phyloP scores from a whole-genome alignment of 2,113 vertebrate genomes.

The Eulemur rufifrons region DNA sequence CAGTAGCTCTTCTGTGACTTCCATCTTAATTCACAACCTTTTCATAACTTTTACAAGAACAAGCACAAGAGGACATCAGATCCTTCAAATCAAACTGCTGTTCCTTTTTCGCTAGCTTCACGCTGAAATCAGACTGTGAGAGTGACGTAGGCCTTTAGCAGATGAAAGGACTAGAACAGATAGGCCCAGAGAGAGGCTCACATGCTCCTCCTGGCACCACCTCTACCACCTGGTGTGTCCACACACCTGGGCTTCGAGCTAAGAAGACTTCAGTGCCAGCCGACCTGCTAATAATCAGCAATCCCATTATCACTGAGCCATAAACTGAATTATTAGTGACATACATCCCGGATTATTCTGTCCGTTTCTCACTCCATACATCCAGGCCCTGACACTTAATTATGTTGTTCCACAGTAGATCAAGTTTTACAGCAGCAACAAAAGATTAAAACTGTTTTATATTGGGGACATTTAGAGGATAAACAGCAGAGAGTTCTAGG shows the following conservation, averaged over 20 bases:
- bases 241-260: conserved; percentile 25
- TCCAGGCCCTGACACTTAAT: conserved; percentile 85
- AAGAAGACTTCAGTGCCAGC: conserved; percentile 70
- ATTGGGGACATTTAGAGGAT: conserved; percentile 82
- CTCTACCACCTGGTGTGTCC: not conserved
- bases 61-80: conserved; percentile 32
- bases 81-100: conserved; percentile 47
- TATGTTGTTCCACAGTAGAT: conserved; percentile 85
- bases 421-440: conserved; percentile 85
- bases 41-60: conserved; percentile 61
- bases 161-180: conserved; percentile 12
- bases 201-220: not conserved
- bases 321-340: conserved; percentile 83
- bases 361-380: conserved; percentile 73
- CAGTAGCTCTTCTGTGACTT: not conserved
- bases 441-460: conserved; percentile 86
- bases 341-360: conserved; percentile 77
- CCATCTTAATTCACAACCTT: not conserved
- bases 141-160: conserved; percentile 9
- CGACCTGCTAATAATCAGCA: conserved; percentile 80
- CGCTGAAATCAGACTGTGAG: not conserved
- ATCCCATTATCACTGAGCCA: conserved; percentile 79
- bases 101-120: conserved; percentile 71
- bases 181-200: not conserved
- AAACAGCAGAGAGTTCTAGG: conserved; percentile 72